Evolutionary conservation across 2,888 invertebrate genomes (phyloP), one percentile per base, ranked within the genome.

Genomic region (Agrochola lychnidis): DNA sequence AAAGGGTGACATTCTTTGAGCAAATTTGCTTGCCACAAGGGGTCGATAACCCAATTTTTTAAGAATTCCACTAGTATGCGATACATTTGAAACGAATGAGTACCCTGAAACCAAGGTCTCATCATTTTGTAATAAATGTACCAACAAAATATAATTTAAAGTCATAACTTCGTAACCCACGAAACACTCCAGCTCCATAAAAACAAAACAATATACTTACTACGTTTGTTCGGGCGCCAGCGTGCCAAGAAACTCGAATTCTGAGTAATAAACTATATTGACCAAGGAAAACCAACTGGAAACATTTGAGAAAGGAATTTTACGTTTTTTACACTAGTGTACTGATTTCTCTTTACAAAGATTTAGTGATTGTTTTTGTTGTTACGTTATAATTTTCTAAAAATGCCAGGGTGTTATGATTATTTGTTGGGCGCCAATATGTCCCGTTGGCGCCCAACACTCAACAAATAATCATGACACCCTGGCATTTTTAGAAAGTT

Each of bases 181-280:
- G 62, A 73, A 79, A 72, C 61, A 72, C 61, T 66, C 25, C 22
- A 62, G 42, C 30, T 62, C 36, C 69, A 75, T 85, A 78, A 77
- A 82, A 86, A 76, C 73, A 71, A 82, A 87, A 78, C 74, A 51
- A 69, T 40, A 63, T 53, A 30, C 12, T 42, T 62, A 61, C 30
- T 66, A 61, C 70, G 51, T 64, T 61, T 57, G 69, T 63, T 69
- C 16, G 19, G 40, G 36, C 57, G 59, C 64, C 64, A 19, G 36
- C 75, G 74, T 88, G 87, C 84, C 84, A 87, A 84, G 73, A 83
- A 83, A 69, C 70, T 70, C 30, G 14, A 64, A 42, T 84, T 87
- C 84, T 77, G 78, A 81, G 81, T 70, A 72, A 70, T 87, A 86
- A 84, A 86, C 66, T 86, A 82, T 79, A 89, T 80, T 78, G 69